Percentiles rank a stretch among this genome's conserved stretches.
These are phyloP conservation scores for Tubulanus polymorphus DNA, from an alignment of 2,888 invertebrate genomes.

Conservation along the genomic window DNA sequence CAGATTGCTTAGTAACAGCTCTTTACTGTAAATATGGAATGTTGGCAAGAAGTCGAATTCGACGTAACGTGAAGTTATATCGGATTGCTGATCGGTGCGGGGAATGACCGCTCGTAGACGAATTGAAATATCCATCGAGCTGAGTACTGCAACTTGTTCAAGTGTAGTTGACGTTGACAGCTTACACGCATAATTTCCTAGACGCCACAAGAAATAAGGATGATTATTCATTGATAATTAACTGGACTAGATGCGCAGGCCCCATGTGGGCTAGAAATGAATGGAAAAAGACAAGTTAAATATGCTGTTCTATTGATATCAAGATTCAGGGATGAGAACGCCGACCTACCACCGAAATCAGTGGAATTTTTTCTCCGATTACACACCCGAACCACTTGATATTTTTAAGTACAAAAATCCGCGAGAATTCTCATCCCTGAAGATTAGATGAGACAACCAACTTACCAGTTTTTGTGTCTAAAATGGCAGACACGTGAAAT, in stretches of 20 bases:
- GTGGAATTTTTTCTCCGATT: no score
- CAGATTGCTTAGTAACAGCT: constrained; percentile 37
- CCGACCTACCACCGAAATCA: no score
- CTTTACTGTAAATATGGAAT: constrained; percentile 38
- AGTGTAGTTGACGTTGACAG: constrained; percentile 17
- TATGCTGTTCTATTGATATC: no score
- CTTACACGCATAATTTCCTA: constrained; percentile 38
- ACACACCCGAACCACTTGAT: no score
- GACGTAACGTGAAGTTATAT: constrained; percentile 26
- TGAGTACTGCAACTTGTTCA: constrained; percentile 23
- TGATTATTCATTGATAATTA: no score
- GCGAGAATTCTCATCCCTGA: no score
- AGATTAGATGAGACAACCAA: background rate
- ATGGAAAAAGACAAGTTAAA: no score
- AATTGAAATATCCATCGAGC: constrained; percentile 29
- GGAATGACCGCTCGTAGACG: constrained; percentile 27
- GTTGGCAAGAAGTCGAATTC: constrained; percentile 40
- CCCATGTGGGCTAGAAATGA: no score
- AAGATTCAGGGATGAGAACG: no score
- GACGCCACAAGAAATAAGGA: no score
- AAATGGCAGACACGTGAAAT: constrained; percentile 28
- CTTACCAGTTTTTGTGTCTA: constrained; percentile 34
- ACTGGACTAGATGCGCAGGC: no score
- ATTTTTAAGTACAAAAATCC: no score
- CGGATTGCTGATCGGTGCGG: constrained; percentile 29